Conservation (phyloP, 2,888 invertebrate species). For the Diarsia dahlii region DNA sequence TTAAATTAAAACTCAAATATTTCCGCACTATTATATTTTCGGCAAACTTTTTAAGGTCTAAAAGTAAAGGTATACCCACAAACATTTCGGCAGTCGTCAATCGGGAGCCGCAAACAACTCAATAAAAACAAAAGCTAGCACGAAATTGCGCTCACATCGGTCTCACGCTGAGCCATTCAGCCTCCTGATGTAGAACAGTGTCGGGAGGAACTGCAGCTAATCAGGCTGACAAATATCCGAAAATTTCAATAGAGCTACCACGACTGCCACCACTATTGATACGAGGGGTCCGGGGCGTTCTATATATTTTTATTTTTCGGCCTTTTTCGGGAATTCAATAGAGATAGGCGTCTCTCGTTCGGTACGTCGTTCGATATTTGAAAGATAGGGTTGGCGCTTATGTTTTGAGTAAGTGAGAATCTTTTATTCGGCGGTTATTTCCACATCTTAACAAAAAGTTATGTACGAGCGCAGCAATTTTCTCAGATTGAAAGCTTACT, state of each 20-base stretch:
- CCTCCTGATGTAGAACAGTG: conserved; percentile 76
- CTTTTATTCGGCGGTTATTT: neutral
- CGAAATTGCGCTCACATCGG: conserved; percentile 75
- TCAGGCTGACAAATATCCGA: conserved; percentile 89
- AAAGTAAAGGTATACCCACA: conserved; percentile 18
- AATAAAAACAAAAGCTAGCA: conserved; percentile 73
- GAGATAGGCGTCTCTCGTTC: conserved; percentile 87
- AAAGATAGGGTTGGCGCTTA: conserved; percentile 80
- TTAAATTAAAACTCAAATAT: conserved; percentile 18
- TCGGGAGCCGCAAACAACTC: conserved; percentile 49
- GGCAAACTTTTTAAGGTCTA: conserved; percentile 10
- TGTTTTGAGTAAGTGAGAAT: conserved; percentile 13
- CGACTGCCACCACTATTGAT: conserved; percentile 77
- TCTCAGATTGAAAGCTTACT: too few relatives aligned
- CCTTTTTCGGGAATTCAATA: conserved; percentile 90
- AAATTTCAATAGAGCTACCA: conserved; percentile 83
- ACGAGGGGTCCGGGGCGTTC: conserved; percentile 76
- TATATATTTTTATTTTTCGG: conserved; percentile 81
- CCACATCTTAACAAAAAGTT: neutral
- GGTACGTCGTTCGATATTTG: conserved; percentile 85
- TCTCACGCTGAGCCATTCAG: conserved; percentile 86
- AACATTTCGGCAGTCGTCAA: conserved; percentile 52
- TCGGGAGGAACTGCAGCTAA: conserved; percentile 84
- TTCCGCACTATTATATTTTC: neutral
- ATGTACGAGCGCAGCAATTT: neutral